Conservation (phyloP, 2,113 vertebrate genomes). For the Hydropotes inermis region DNA sequence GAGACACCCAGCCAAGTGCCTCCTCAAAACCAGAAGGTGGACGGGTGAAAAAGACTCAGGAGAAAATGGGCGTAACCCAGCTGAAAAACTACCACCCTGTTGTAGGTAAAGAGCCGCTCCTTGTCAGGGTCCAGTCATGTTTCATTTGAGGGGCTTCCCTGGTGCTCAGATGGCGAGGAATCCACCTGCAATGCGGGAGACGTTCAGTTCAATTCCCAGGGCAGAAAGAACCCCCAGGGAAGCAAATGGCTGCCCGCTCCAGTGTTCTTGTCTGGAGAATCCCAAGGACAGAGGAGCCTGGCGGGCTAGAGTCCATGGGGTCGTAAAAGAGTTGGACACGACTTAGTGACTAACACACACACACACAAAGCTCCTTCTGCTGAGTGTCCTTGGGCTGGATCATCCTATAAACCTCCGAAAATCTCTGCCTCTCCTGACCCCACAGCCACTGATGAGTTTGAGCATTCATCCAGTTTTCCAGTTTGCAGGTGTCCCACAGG, state of each 20-base stretch:
- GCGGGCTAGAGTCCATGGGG: not conserved
- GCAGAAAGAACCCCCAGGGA: not conserved
- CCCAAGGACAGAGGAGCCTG: not conserved
- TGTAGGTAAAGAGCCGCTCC: conserved; percentile 78
- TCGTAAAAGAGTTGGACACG: not conserved
- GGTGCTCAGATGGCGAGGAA: not conserved
- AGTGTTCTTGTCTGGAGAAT: not conserved
- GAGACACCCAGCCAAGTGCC: not conserved
- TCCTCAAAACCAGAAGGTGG: conserved; percentile 35
- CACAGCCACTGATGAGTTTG: not conserved
- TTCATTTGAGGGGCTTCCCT: not conserved
- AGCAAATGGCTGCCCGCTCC: not conserved
- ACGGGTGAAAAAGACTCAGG: conserved; percentile 73
- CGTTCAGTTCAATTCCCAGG: not conserved
- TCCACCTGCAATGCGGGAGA: not conserved
- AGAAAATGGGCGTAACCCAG: conserved; percentile 78
- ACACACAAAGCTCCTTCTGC: not conserved
- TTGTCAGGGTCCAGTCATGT: rapidly evolving
- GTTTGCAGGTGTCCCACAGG: rapidly evolving
- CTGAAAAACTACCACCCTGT: conserved; percentile 86
- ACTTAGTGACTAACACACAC: not conserved
- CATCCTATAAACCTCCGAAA: not conserved
- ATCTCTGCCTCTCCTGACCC: not conserved
- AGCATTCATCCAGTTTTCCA: rapidly evolving
- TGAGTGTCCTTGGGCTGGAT: not conserved